Conservation (phyloP, 2,113 vertebrate genomes). For the Nyctereutes procyonoides region DNA sequence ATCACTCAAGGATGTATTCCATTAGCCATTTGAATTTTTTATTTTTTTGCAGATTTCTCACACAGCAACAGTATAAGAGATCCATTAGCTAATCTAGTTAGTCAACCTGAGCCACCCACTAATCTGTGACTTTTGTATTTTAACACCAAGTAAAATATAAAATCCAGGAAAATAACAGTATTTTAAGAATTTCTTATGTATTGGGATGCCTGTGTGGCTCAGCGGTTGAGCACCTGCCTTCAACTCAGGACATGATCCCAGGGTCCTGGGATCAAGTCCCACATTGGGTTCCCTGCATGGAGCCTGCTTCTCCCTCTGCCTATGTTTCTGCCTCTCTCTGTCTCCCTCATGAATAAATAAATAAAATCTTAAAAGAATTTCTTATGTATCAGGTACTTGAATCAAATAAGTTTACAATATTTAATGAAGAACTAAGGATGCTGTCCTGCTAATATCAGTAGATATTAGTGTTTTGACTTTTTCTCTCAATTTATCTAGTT, state of each 20-base stretch:
- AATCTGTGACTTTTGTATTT: not conserved
- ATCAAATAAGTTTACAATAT: not conserved
- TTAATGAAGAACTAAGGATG: not conserved
- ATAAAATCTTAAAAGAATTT: not conserved
- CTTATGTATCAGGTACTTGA: not conserved
- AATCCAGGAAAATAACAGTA: not conserved
- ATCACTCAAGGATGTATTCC: not conserved
- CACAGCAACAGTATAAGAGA: not conserved
- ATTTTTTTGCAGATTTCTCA: too few relatives aligned
- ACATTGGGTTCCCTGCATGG: too few relatives aligned
- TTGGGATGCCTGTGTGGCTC: not conserved
- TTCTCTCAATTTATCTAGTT: slow-evolving; percentile 17
- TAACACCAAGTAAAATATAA: not conserved
- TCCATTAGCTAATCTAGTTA: not conserved
- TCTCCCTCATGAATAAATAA: too few relatives aligned
- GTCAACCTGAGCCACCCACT: not conserved
- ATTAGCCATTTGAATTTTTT: not conserved
- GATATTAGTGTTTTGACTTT: not conserved
- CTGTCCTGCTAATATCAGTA: not conserved
- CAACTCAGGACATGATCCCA: too few relatives aligned
- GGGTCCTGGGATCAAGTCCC: too few relatives aligned
- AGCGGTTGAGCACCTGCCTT: too few relatives aligned
- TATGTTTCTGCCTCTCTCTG: too few relatives aligned
- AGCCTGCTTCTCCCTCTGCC: too few relatives aligned
- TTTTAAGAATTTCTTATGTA: not conserved